Evolutionary conservation across 64 coral and sea anemone genomes (phyloP).

Genomic region (Montipora capricornis): DNA sequence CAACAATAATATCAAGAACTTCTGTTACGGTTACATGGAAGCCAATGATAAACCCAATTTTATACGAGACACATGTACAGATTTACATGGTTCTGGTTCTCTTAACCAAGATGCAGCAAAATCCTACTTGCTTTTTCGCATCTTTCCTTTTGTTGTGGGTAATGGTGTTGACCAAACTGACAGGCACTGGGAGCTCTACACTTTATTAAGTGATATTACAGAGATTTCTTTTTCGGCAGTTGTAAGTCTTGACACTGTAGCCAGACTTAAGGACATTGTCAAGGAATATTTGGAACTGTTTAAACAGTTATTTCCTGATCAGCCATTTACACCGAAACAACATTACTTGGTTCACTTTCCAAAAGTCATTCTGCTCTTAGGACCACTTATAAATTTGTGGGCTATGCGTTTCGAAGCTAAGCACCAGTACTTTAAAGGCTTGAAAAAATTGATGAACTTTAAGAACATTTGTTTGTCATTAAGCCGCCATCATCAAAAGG

Average conservation of each 20-base stretch:
- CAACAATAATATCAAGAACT: slow-evolving; percentile 21
- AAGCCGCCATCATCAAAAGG: slow-evolving; percentile 55
- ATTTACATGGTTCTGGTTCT: slow-evolving; percentile 13
- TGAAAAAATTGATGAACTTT: slow-evolving; percentile 38
- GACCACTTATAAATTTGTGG: slow-evolving; percentile 67
- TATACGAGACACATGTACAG: neutral
- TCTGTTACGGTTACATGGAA: slow-evolving; percentile 35
- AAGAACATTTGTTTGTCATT: slow-evolving; percentile 52
- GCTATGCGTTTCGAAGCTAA: slow-evolving; percentile 55
- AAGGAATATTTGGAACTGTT: slow-evolving; percentile 43
- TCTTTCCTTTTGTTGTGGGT: slow-evolving; percentile 72
- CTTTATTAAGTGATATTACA: slow-evolving; percentile 51
- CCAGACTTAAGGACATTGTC: slow-evolving; percentile 18
- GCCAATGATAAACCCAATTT: slow-evolving; percentile 37
- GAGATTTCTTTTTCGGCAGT: slow-evolving; percentile 53
- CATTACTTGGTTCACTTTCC: slow-evolving; percentile 75
- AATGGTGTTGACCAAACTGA: slow-evolving; percentile 25
- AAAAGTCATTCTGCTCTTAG: slow-evolving; percentile 55
- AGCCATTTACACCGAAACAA: slow-evolving; percentile 57
- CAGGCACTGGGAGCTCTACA: slow-evolving; percentile 42
- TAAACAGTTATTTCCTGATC: slow-evolving; percentile 41
- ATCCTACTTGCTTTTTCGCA: slow-evolving; percentile 16
- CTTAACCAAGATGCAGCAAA: slow-evolving; percentile 69
- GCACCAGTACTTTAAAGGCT: slow-evolving; percentile 55
- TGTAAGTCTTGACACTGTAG: slow-evolving; percentile 46